These are phyloP conservation scores for Acleris emargana DNA, from an alignment of 2,888 invertebrate genomes.

Conservation along the genomic window DNA sequence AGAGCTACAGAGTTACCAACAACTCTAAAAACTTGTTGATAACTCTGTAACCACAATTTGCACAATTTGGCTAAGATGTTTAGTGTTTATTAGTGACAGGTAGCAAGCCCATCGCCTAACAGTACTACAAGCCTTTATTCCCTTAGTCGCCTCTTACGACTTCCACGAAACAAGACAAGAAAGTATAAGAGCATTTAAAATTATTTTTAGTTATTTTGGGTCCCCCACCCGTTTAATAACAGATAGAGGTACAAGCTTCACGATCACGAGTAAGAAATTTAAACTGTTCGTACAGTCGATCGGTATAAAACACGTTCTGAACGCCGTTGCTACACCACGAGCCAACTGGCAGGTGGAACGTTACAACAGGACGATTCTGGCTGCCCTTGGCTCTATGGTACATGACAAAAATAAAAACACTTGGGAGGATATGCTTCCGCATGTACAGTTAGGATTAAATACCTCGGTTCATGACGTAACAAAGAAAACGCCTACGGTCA, in stretches of 20 bases:
- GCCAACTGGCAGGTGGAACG: background rate
- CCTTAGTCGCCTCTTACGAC: too few relatives aligned
- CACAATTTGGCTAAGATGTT: too few relatives aligned
- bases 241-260: slow-evolving; percentile 16
- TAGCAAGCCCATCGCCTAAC: too few relatives aligned
- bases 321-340: background rate
- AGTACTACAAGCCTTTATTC: too few relatives aligned
- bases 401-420: slow-evolving; percentile 14
- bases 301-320: slow-evolving; percentile 1
- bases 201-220: background rate
- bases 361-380: slow-evolving; percentile 26
- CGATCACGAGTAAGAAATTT: slow-evolving; percentile 28
- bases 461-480: slow-evolving; percentile 10
- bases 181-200: background rate
- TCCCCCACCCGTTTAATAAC: background rate
- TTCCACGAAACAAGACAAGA: too few relatives aligned
- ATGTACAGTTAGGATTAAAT: slow-evolving; percentile 21
- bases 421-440: slow-evolving; percentile 22
- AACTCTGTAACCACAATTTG: too few relatives aligned
- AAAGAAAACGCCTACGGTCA: slow-evolving; percentile 5
- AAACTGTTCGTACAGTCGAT: slow-evolving; percentile 12
- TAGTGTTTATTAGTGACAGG: too few relatives aligned
- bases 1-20: too few relatives aligned
- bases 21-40: too few relatives aligned
- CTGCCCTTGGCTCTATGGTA: slow-evolving; percentile 22